Evolutionary conservation across 1,140 invertebrate species (phyloP), one percentile per base, ranked within the genome.

Genomic region (Teleopsis dalmanni): DNA sequence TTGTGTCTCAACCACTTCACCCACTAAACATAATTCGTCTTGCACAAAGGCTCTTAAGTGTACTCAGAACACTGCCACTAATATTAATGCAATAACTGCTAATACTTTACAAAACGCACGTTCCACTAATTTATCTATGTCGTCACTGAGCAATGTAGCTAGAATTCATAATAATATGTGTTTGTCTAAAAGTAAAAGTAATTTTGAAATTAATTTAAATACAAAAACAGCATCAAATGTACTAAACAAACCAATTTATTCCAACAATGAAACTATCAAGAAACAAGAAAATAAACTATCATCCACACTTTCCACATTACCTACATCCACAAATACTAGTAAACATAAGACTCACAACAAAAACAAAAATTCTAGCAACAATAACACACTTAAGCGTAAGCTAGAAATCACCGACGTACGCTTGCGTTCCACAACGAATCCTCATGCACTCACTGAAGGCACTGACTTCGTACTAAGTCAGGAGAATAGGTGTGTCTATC

Each of bases 371-470:
- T 8, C 27, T 36, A 16, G 37, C 16, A 19, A 33, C 18, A 35
- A 41, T 34, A 51, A 47, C 22, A 61, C 61, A 50, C 47, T 55
- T 41, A 57, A 55, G 31, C 58, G 59, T 29, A 78, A 77, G 55
- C 60, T 79, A 40, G 76, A 80, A 59, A 86, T 87, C 55, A 77
- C 79, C 48, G 81, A 80, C 42, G 76, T 76, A 19, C 78, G 77
- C 57, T 72, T 87, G 50, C 72, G 83, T 22, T 86, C 80, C 3
- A 87, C 85, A 16, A 87, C 85, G 27, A 88, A 88, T 71, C 72
- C 72, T 14, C 69, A 76, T 54, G 76, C 72, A 29, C 77, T 81
- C 42, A 77, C 72, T 51, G 72, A 73, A 45, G 76, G 76, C 58
- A 78, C 71, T 59, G 62, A 65, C 48, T 66, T 55, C 23, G 62